Conservation (phyloP, 2,113 vertebrate species). For the Chitala chitala region DNA sequence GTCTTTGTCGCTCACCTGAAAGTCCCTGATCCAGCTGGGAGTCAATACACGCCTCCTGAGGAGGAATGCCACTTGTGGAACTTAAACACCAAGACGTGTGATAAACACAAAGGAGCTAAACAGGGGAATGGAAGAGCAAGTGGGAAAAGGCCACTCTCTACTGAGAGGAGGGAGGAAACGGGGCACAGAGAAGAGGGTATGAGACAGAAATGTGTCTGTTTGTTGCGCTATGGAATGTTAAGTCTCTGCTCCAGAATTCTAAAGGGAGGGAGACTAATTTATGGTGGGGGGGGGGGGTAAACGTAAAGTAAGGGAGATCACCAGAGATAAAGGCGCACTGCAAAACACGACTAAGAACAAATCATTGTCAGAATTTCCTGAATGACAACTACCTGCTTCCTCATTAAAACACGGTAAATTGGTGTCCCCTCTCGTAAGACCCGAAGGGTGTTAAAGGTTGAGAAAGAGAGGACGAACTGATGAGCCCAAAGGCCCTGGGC, state of each 20-base stretch:
- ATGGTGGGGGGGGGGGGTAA: background rate
- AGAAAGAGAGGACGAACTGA: slow-evolving; percentile 17
- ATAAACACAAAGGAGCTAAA: background rate
- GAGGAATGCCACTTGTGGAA: background rate
- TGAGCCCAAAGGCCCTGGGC: too few relatives aligned
- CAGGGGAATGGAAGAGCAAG: background rate
- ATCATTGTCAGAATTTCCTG: slow-evolving; percentile 16
- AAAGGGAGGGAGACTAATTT: slow-evolving; percentile 45
- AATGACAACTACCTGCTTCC: slow-evolving; percentile 3
- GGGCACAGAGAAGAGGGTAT: slow-evolving; percentile 30
- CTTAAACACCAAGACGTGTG: background rate
- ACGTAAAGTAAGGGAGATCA: slow-evolving; percentile 51
- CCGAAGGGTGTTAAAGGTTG: background rate
- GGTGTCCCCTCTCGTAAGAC: background rate
- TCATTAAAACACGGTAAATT: background rate
- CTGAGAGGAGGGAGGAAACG: background rate
- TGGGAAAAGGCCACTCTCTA: background rate
- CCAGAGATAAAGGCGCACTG: slow-evolving; percentile 21
- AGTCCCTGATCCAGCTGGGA: too few relatives aligned
- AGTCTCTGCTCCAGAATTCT: slow-evolving; percentile 57
- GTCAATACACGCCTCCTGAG: too few relatives aligned
- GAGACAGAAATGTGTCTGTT: slow-evolving; percentile 29
- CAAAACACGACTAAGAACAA: background rate
- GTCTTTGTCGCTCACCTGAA: background rate
- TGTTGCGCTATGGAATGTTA: slow-evolving; percentile 58